phyloP scores from a whole-genome alignment of 2,113 vertebrate species.

The Bostrychus sinensis region DNA sequence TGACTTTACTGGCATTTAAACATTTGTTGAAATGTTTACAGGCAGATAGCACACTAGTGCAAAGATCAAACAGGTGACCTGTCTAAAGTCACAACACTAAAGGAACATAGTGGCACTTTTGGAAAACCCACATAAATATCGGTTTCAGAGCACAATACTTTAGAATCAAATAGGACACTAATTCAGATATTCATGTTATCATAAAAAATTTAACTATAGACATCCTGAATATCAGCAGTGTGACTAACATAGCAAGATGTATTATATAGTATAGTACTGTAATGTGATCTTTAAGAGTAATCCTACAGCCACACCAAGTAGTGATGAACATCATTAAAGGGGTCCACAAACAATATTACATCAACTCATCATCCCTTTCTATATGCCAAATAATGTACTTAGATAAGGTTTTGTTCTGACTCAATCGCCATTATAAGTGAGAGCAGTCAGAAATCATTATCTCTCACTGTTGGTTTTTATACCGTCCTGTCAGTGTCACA shows the following conservation, averaged over 20 bases:
- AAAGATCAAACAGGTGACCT: slow-evolving; percentile 36
- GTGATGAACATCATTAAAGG: slow-evolving; percentile 12
- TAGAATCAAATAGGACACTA: too few species aligned
- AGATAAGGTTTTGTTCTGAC: neutral
- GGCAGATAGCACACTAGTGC: slow-evolving; percentile 14
- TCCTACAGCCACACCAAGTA: neutral
- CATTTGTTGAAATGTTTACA: too few species aligned
- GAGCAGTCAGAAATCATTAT: slow-evolving; percentile 4
- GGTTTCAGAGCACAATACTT: too few species aligned
- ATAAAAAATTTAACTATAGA: too few species aligned
- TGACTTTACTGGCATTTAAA: too few species aligned
- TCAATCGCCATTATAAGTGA: neutral
- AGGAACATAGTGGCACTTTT: neutral
- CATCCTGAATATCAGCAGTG: too few species aligned
- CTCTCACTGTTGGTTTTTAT: neutral
- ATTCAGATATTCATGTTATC: too few species aligned
- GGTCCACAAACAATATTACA: slow-evolving; percentile 22
- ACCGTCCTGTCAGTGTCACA: slow-evolving; percentile 10
- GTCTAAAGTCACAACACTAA: slow-evolving; percentile 17
- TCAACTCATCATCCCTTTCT: slow-evolving; percentile 17
- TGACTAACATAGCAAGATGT: too few species aligned
- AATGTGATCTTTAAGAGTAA: neutral
- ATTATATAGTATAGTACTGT: too few species aligned
- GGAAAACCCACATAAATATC: too few species aligned
- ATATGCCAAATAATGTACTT: neutral